A percentile compares a stretch with the other conserved stretches of the same genome.
Evolutionary conservation across 2,113 vertebrate species (phyloP).

Genomic region (Chrysochloris asiatica): DNA sequence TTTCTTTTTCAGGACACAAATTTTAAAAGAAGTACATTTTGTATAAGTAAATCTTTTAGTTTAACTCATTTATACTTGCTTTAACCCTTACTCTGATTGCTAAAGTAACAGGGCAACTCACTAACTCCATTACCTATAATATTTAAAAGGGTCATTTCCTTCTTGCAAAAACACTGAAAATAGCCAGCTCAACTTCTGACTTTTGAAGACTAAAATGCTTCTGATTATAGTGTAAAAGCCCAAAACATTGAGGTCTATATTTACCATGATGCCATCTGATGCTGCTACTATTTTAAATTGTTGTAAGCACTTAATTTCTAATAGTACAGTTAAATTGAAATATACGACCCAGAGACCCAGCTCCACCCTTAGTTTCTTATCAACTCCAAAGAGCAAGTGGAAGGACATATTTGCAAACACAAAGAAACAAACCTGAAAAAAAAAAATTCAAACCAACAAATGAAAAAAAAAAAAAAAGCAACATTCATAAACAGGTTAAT

Average conservation of each 20-base stretch:
- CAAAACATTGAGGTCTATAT: not conserved
- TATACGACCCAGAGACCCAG: not conserved
- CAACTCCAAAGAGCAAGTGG: not conserved
- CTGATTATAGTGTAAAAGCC: not conserved
- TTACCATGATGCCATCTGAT: not conserved
- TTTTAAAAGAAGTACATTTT: not conserved
- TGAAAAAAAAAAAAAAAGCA: no score
- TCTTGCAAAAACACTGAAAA: not conserved
- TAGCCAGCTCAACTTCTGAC: not conserved
- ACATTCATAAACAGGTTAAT: not conserved
- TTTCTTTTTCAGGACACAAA: slow-evolving; percentile 27
- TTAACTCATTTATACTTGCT: not conserved
- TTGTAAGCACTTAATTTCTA: not conserved
- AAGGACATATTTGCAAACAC: slow-evolving; percentile 10
- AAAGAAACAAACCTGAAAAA: not conserved
- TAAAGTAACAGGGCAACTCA: not conserved
- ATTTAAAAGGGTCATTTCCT: not conserved
- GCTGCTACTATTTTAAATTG: not conserved
- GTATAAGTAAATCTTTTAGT: slow-evolving; percentile 8
- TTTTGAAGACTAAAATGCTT: not conserved
- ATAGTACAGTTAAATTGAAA: not conserved
- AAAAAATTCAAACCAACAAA: not conserved
- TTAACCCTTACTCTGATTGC: not conserved
- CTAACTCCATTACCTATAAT: not conserved
- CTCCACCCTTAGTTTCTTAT: not conserved